A percentile compares a stretch with the other conserved stretches of the same genome.
phyloP scores from a whole-genome alignment of 2,797 vertebrate genomes.

The Lindbergichthys nudifrons region DNA sequence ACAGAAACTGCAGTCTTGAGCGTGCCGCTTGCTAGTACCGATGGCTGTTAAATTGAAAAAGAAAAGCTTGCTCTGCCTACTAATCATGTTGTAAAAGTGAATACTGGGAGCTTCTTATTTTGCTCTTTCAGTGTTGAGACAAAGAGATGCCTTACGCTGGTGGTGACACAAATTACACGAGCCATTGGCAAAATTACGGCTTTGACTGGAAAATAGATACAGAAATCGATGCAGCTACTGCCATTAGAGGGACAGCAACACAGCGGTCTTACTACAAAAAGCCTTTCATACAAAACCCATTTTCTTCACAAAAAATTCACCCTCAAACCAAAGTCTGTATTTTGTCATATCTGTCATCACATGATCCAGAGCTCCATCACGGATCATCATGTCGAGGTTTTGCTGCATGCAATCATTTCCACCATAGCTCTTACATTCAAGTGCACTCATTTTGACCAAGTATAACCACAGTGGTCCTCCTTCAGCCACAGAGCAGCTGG shows the following conservation, averaged over 20 bases:
- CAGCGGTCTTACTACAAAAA: slow-evolving; percentile 7
- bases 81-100: slow-evolving; percentile 4
- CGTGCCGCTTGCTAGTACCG: background rate
- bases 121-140: background rate
- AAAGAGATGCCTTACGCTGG: slow-evolving; percentile 18
- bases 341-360: background rate
- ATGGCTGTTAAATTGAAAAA: background rate
- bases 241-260: slow-evolving; percentile 18
- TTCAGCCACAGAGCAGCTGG: slow-evolving; percentile 35
- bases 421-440: background rate
- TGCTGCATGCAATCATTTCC: background rate
- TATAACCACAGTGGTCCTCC: slow-evolving; percentile 2
- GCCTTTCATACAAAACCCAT: background rate
- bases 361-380: background rate
- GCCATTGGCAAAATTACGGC: slow-evolving; percentile 34
- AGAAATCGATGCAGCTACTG: slow-evolving; percentile 23
- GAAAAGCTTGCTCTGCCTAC: background rate
- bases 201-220: slow-evolving; percentile 37
- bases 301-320: slow-evolving; percentile 1
- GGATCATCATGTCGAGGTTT: background rate
- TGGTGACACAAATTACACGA: slow-evolving; percentile 39
- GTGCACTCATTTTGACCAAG: background rate
- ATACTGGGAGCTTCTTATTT: slow-evolving; percentile 6
- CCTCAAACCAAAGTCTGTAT: background rate
- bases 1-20: background rate